Percentiles rank a stretch among this genome's conserved stretches.
phyloP scores from a whole-genome alignment of 64 coral and sea anemone species.

The Montipora capricornis region DNA sequence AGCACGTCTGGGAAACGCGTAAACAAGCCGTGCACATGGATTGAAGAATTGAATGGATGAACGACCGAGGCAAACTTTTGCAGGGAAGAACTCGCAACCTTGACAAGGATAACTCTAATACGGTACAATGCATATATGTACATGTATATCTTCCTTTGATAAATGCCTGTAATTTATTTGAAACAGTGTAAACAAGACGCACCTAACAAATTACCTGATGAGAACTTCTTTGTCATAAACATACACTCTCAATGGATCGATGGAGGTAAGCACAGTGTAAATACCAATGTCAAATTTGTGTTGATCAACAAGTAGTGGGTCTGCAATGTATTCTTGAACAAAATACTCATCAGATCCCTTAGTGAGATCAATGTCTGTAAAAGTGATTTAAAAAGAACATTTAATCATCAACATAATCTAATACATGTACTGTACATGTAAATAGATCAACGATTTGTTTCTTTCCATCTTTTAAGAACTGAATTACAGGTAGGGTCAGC shows the following conservation, averaged over 20 bases:
- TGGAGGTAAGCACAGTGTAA: conserved; percentile 91
- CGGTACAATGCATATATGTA: too few relatives aligned
- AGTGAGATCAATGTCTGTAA: conserved; percentile 81
- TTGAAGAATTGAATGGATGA: too few relatives aligned
- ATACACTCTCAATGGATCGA: conserved; percentile 93
- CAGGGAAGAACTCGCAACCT: too few relatives aligned
- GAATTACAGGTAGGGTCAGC: too few relatives aligned
- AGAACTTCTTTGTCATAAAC: conserved; percentile 93
- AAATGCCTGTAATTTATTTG: not conserved
- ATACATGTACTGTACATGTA: too few relatives aligned
- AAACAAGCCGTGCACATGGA: not conserved
- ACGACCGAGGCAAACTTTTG: too few relatives aligned
- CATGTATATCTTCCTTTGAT: too few relatives aligned
- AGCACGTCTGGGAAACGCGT: not conserved
- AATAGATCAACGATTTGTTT: too few relatives aligned
- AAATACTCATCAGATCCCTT: conserved; percentile 77
- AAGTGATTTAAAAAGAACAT: not conserved
- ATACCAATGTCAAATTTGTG: conserved; percentile 98
- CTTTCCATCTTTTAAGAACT: too few relatives aligned
- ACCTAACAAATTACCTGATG: conserved; percentile 68
- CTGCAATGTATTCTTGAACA: conserved; percentile 91
- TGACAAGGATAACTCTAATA: too few relatives aligned
- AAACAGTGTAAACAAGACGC: not conserved
- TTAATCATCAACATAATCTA: too few relatives aligned
- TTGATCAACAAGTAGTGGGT: conserved; percentile 88